Percentiles rank a stretch among this genome's conserved stretches.
Conservation (phyloP, 2,797 vertebrate genomes). For the Phataginus tetradactyla region DNA sequence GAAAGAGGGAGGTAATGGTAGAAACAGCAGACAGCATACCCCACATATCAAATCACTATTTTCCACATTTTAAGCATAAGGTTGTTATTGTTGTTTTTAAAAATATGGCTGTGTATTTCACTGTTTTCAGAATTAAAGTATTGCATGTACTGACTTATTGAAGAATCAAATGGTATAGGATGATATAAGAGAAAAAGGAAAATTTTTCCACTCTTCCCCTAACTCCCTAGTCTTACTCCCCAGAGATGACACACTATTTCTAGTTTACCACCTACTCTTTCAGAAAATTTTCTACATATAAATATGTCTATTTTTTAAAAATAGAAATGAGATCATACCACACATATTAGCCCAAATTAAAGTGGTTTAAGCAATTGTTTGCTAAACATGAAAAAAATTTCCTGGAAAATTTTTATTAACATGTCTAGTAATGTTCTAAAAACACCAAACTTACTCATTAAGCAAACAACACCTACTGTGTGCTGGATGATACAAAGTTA, state of each 20-base stretch:
- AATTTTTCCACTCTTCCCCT: neutral
- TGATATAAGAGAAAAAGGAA: neutral
- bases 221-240: neutral
- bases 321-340: neutral
- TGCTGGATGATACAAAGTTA: neutral
- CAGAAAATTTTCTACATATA: neutral
- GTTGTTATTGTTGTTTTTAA: neutral
- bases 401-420: neutral
- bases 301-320: neutral
- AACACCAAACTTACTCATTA: neutral
- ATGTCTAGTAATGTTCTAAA: neutral
- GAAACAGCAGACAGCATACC: neutral
- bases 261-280: neutral
- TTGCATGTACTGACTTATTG: neutral
- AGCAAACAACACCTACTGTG: neutral
- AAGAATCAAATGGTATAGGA: neutral
- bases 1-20: neutral
- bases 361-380: neutral
- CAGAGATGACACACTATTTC: neutral
- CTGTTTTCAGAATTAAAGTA: neutral
- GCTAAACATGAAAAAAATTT: neutral
- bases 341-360: neutral
- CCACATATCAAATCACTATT: neutral
- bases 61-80: neutral
- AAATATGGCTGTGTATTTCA: neutral